These are phyloP conservation scores for Pseudorhombus dupliciocellatus DNA, from an alignment of 2,113 vertebrate species.

Conservation along the genomic window DNA sequence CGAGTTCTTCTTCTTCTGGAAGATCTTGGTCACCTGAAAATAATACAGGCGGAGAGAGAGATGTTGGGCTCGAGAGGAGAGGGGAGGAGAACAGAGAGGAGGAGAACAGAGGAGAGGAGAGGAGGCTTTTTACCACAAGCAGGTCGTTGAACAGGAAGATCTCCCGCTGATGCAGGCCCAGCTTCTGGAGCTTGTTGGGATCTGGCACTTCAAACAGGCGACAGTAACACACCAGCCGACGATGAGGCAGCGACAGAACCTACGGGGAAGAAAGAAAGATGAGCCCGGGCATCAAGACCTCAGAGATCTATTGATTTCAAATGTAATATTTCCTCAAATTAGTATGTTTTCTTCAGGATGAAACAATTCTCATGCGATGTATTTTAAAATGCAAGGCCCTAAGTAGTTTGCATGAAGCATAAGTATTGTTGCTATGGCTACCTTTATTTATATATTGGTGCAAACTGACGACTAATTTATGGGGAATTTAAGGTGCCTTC, in stretches of 20 bases:
- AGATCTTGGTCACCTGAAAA: constrained; percentile 96
- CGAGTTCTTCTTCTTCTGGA: constrained; percentile 99
- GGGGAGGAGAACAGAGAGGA: neutral
- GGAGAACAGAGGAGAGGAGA: neutral
- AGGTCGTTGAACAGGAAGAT: constrained; percentile 99
- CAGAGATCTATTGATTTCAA: constrained; percentile 16
- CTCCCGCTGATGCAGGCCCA: constrained; percentile 97
- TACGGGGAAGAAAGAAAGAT: constrained; percentile 56
- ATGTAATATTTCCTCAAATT: no score
- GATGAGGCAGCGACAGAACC: constrained; percentile 96
- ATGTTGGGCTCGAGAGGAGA: neutral
- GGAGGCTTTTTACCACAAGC: constrained; percentile 86
- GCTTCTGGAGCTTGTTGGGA: constrained; percentile 96
- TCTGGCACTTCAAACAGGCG: constrained; percentile 98
- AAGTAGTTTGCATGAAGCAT: neutral
- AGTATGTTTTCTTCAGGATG: no score
- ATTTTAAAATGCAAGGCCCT: no score
- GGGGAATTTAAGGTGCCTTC: neutral
- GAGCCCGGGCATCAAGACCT: constrained; percentile 41
- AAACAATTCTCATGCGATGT: no score
- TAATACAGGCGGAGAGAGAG: constrained; percentile 14
- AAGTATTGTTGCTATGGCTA: neutral
- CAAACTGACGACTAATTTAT: neutral
- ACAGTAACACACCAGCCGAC: constrained; percentile 97
- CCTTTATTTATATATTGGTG: neutral